Conservation (phyloP, 2,113 vertebrate genomes). For the Empidonax traillii region DNA sequence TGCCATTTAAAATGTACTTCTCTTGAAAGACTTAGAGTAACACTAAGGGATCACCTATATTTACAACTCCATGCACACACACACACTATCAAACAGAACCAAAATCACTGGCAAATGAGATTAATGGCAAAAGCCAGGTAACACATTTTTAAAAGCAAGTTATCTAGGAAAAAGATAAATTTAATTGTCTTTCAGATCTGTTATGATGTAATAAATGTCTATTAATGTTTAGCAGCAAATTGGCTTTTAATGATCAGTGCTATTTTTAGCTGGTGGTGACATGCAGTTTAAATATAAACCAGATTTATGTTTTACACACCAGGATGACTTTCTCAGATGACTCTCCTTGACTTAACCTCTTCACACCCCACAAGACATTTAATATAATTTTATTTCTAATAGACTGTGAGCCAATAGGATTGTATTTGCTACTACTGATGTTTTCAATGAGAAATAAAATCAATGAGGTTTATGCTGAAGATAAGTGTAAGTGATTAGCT, state of each 20-base stretch:
- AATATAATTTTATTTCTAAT: conserved; percentile 61
- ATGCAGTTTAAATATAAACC: conserved; percentile 56
- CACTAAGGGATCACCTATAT: neutral
- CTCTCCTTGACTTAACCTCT: conserved; percentile 71
- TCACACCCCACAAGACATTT: conserved; percentile 49
- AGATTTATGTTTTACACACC: conserved; percentile 64
- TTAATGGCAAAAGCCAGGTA: conserved; percentile 19
- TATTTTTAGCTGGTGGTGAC: conserved; percentile 63
- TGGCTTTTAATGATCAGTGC: conserved; percentile 65
- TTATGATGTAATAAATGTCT: conserved; percentile 64
- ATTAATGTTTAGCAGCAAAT: conserved; percentile 70
- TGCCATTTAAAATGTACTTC: neutral
- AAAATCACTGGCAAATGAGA: neutral
- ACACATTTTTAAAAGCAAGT: conserved; percentile 32
- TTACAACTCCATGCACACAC: neutral
- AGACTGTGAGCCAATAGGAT: conserved; percentile 45
- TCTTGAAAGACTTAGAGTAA: neutral
- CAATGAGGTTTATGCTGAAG: conserved; percentile 50
- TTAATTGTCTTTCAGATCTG: conserved; percentile 66
- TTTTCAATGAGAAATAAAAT: conserved; percentile 63
- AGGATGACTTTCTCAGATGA: conserved; percentile 29
- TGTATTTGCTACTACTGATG: conserved; percentile 12
- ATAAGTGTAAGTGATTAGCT: conserved; percentile 51
- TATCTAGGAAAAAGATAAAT: conserved; percentile 43
- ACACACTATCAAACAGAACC: neutral